Conservation (phyloP, 1,140 invertebrate genomes). For the Plectrocnemia conspersa region DNA sequence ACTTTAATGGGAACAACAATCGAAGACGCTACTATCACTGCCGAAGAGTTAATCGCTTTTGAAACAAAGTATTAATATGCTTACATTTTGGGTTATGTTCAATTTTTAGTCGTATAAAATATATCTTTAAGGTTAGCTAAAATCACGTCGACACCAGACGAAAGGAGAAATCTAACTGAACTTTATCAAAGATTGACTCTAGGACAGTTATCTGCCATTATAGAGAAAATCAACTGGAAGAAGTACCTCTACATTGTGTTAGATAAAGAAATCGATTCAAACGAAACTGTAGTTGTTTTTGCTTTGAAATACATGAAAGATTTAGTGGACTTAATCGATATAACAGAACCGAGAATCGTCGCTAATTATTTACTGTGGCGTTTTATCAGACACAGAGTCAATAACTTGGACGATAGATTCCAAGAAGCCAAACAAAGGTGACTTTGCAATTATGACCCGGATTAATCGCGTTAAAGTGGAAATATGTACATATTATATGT, state of each 20-base stretch:
- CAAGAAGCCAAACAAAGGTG: conserved; percentile 61
- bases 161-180: conserved; percentile 72
- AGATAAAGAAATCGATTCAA: conserved; percentile 52
- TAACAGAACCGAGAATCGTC: conserved; percentile 48
- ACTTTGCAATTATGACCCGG: conserved; percentile 11
- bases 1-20: conserved; percentile 19
- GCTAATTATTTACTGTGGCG: conserved; percentile 82
- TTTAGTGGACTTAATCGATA: conserved; percentile 48
- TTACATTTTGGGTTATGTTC: background rate
- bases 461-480: background rate
- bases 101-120: background rate
- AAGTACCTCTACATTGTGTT: conserved; percentile 68
- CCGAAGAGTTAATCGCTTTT: conserved; percentile 30
- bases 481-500: background rate
- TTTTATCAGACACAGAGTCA: conserved; percentile 79
- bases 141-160: conserved; percentile 75
- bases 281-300: conserved; percentile 69
- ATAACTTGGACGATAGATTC: conserved; percentile 79
- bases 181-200: conserved; percentile 77
- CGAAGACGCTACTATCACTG: conserved; percentile 22
- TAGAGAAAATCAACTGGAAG: conserved; percentile 76
- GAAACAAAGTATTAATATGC: conserved; percentile 23
- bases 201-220: conserved; percentile 58
- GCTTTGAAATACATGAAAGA: conserved; percentile 64
- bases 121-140: conserved; percentile 51